Percentiles rank a stretch among this genome's conserved stretches.
phyloP scores from a whole-genome alignment of 2,888 invertebrate species.

The Operophtera brumata region DNA sequence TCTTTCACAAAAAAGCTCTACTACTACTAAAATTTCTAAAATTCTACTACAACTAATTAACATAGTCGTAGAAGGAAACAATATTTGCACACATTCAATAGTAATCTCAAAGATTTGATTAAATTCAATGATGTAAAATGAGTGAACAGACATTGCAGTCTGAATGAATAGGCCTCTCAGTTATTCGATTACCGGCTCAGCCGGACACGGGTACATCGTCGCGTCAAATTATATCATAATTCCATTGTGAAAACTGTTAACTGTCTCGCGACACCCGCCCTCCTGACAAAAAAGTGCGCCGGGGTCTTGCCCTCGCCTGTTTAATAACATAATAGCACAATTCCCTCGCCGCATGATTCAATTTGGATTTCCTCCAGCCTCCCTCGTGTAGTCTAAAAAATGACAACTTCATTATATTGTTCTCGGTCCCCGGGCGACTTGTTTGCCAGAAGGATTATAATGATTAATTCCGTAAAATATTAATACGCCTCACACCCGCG shows the following conservation, averaged over 20 bases:
- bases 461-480: conserved; percentile 80
- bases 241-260: conserved; percentile 80
- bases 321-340: conserved; percentile 86
- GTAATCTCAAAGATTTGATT: no score
- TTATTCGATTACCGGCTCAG: conserved; percentile 37
- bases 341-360: conserved; percentile 85
- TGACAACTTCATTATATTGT: conserved; percentile 81
- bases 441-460: conserved; percentile 80
- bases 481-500: conserved; percentile 76
- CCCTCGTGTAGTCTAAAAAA: conserved; percentile 78
- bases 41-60: no score
- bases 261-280: conserved; percentile 77
- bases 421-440: conserved; percentile 74
- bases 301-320: conserved; percentile 81
- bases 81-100: no score
- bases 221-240: conserved; percentile 80
- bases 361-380: conserved; percentile 84
- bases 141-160: not conserved
- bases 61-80: no score
- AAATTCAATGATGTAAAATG: not conserved
- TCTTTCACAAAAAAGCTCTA: no score
- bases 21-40: no score
- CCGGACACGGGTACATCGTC: conserved; percentile 52
- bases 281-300: conserved; percentile 70
- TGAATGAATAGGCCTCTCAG: conserved; percentile 20